Evolutionary conservation across 2,113 vertebrate species (phyloP).

Genomic region (Elgaria multicarinata): DNA sequence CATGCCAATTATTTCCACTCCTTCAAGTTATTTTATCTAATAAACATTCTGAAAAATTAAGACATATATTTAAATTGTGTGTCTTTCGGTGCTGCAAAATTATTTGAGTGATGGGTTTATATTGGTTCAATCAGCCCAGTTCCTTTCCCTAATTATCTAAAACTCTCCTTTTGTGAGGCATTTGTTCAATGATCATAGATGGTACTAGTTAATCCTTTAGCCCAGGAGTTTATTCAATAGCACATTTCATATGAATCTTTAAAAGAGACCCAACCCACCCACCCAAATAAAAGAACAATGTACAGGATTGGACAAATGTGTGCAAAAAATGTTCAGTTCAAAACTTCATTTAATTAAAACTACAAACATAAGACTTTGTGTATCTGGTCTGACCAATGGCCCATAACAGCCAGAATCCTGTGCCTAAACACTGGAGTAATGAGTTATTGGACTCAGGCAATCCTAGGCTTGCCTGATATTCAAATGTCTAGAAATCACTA

Average conservation of each 20-base stretch:
- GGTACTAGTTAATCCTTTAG: not conserved
- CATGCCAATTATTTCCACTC: constrained; percentile 73
- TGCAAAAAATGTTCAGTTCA: not conserved
- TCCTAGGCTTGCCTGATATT: constrained; percentile 12
- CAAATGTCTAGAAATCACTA: not conserved
- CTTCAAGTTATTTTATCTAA: constrained; percentile 73
- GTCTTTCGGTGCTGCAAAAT: constrained; percentile 46
- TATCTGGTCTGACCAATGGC: not conserved
- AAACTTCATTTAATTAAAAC: not conserved
- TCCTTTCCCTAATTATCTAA: constrained; percentile 3
- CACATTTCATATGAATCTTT: not conserved
- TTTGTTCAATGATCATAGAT: not conserved
- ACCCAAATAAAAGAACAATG: no score
- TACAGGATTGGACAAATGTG: not conserved
- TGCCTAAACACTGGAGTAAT: not conserved
- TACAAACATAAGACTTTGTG: not conserved
- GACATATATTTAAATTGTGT: constrained; percentile 46
- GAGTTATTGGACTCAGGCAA: not conserved
- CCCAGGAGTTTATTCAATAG: not conserved
- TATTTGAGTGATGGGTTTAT: constrained; percentile 21
- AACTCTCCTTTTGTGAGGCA: not conserved
- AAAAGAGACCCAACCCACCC: no score
- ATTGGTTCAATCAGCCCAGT: not conserved
- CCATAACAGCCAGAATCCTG: not conserved
- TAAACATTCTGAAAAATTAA: constrained; percentile 54